Percentiles rank a stretch among this genome's conserved stretches.
Evolutionary conservation across 2,113 vertebrate genomes (phyloP).

Genomic region (Oplegnathus fasciatus): DNA sequence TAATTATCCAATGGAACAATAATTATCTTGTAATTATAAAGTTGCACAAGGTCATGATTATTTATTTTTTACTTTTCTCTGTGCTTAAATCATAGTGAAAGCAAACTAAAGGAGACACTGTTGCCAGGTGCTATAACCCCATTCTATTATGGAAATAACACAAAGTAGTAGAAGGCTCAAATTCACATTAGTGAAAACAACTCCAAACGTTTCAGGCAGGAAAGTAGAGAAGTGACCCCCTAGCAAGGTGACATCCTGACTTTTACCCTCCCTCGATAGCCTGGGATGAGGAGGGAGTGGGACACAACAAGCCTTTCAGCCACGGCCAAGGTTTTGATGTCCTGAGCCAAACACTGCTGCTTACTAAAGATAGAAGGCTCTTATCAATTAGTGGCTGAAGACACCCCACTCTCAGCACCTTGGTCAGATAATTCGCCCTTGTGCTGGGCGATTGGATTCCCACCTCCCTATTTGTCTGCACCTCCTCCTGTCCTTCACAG

Average conservation of each 20-base stretch:
- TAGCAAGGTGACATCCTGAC: conserved; percentile 81
- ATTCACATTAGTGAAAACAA: conserved; percentile 63
- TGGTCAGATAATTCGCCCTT: conserved; percentile 83
- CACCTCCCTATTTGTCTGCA: conserved; percentile 73
- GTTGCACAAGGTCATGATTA: neutral
- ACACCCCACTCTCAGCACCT: conserved; percentile 80
- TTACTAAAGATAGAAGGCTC: conserved; percentile 84
- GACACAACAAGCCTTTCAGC: conserved; percentile 78
- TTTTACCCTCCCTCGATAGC: conserved; percentile 67
- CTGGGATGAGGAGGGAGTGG: conserved; percentile 67
- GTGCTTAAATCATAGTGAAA: neutral
- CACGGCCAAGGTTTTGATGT: conserved; percentile 83
- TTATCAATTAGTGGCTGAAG: conserved; percentile 85
- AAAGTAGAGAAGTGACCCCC: conserved; percentile 74
- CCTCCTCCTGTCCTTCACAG: conserved; percentile 82
- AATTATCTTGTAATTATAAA: neutral
- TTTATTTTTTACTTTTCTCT: neutral
- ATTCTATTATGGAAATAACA: conserved; percentile 35
- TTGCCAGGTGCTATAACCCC: neutral
- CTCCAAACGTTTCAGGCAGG: conserved; percentile 42
- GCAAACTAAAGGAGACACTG: neutral
- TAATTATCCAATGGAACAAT: neutral
- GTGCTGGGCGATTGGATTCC: conserved; percentile 80
- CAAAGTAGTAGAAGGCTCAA: conserved; percentile 25
- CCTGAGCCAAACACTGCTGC: conserved; percentile 80